Evolutionary conservation across 2,797 vertebrate species (phyloP), one percentile per base, ranked within the genome.

Genomic region (Nasua narica): DNA sequence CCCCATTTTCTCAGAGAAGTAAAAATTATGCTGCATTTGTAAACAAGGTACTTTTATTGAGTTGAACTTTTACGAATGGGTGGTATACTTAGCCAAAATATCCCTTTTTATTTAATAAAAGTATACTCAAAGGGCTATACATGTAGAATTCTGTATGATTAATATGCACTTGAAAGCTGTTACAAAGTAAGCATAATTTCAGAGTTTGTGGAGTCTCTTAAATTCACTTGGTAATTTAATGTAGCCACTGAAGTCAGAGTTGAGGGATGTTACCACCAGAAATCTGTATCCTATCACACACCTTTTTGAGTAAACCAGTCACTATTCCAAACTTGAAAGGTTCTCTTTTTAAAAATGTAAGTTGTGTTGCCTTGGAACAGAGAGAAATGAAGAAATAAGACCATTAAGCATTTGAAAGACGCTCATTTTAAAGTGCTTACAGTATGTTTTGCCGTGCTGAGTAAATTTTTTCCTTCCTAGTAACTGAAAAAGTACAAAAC

Each of bases 11-110:
- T 94, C 83, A 82, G 86, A 96, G 77, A 95, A 94, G 96, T 96
- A 83, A 97, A 97, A 95, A 97, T 65, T 67, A 76, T 37, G 25
- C 62, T 58, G 10, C 62, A 50, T 95, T 95, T 91, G 40, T 96
- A 96, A 97, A 97, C 83, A 97, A 69, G 43, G 77, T 78, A 40
- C 83, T 95, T 97, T 96, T 90, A 97, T 93, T 87, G 94, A 87
- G 65, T 69, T 91, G 90, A 86, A 69, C 86, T 96, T 94, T 83
- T 81, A 94, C 32, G 76, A 95, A 96, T 52, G 43, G 52, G 81
- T 76, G 72, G 29, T 43, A 35, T 50, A 27, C 35, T 87, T 84
- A 70, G 82, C 43, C 56, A 97, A 86, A 95, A 77, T 77, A 88
- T 83, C 58, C 86, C 84, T 97, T 92, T 95, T 72, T 81, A 86